Conservation (phyloP, 2,797 vertebrate genomes). For the Hydrolagus colliei region DNA sequence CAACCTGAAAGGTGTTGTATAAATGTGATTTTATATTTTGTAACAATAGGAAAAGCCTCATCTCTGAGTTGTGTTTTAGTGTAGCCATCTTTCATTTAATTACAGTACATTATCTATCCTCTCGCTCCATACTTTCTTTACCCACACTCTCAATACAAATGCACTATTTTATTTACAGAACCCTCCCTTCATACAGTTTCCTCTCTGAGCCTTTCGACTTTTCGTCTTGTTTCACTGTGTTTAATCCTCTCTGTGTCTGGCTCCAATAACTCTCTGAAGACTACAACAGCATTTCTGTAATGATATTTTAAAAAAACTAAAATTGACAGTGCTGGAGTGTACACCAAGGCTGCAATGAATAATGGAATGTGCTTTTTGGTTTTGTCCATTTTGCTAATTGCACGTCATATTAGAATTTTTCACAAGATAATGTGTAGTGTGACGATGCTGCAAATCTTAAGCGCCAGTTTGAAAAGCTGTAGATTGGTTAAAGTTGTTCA, state of each 20-base stretch:
- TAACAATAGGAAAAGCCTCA: background rate
- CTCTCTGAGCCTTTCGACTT: conserved; percentile 57
- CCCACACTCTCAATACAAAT: no score
- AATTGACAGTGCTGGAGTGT: background rate
- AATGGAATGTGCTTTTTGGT: background rate
- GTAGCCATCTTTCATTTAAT: conserved; percentile 25
- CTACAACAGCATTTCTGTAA: background rate
- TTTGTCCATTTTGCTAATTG: background rate
- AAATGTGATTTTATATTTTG: no score
- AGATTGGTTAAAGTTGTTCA: background rate
- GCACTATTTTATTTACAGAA: conserved; percentile 53
- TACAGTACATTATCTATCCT: conserved; percentile 37
- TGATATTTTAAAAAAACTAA: no score
- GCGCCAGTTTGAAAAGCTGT: background rate
- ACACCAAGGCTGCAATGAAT: no score
- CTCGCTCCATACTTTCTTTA: conserved; percentile 35
- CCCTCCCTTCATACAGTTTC: conserved; percentile 65
- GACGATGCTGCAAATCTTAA: no score
- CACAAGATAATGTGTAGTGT: no score
- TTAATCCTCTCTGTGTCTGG: background rate
- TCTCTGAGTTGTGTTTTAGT: background rate
- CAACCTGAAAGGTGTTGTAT: no score
- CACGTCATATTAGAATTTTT: background rate
- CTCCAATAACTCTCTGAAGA: background rate
- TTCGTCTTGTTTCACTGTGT: background rate